Base-by-base conservation (phyloP, 1,140 invertebrate genomes). In the Rhagoletis zephyria region DNA sequence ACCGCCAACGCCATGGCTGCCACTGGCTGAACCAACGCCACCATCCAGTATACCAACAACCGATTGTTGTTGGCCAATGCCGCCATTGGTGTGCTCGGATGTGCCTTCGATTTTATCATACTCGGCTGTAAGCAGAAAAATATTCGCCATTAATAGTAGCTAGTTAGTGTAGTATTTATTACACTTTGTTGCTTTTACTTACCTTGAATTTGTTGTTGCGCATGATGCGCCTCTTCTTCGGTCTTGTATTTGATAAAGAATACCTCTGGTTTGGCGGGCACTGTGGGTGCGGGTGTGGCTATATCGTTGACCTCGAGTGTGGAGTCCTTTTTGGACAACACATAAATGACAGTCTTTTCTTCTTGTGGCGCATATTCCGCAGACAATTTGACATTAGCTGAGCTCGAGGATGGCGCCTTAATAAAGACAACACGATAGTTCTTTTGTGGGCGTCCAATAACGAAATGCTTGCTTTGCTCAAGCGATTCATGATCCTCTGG, bases 351-450 rank as follows among this genome's bases (percentile, higher is more conserved):
- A 40, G 96, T 97, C 91, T 97, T 97, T 90, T 96, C 96, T 93
- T 97, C 96, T 87, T 95, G 95, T 70, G 95, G 87, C 70, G 95
- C 88, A 59, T 88, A 88, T 87, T 88, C 94, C 87, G 96, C 94
- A 63, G 93, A 93, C 88, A 96, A 95, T 95, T 92, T 16, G 93
- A 94, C 45, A 94, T 95, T 3, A 1, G 95, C 95, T 88, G 94
- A 42, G 95, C 94, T 87, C 1, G 94, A 87, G 95, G 94, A 87
- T 61, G 96, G 96, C 60, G 96, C 96, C 94, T 96, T 96, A 93
- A 97, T 96, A 95, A 96, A 96, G 91, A 97, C 96, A 89, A 97
- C 96, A 91, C 96, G 96, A 94, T 96, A 96, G 92, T 96, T 96
- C 89, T 96, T 96, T 93, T 96, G 95, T 88, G 95, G 93, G 9